Percentiles rank a stretch among this genome's conserved stretches.
These are phyloP conservation scores for Sinopyrophorus schimmeli DNA, from an alignment of 2,888 invertebrate genomes.

Conservation along the genomic window DNA sequence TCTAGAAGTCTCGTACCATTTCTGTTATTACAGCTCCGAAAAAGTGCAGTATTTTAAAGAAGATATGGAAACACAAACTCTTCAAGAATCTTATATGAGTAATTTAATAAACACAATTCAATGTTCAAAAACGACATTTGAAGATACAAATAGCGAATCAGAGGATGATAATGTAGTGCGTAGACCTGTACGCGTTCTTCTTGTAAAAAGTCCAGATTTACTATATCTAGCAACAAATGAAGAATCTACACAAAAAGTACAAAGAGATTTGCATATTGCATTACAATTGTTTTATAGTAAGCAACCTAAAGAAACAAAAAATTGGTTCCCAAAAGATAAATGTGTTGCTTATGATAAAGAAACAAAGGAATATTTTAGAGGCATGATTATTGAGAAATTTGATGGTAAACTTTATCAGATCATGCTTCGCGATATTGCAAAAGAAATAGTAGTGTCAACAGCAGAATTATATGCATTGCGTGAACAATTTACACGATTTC, in stretches of 20 bases:
- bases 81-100: constrained; percentile 30
- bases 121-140: constrained; percentile 21
- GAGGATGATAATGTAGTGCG: constrained; percentile 16
- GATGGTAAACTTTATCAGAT: constrained; percentile 57
- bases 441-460: constrained; percentile 56
- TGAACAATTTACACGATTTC: constrained; percentile 57
- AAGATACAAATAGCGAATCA: constrained; percentile 33
- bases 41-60: constrained; percentile 56
- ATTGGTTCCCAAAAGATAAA: constrained; percentile 60
- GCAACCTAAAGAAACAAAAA: constrained; percentile 17
- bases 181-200: constrained; percentile 42
- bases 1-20: not conserved
- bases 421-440: constrained; percentile 69
- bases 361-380: constrained; percentile 69
- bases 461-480: constrained; percentile 59
- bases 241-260: constrained; percentile 9
- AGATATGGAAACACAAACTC: constrained; percentile 22
- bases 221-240: constrained; percentile 40
- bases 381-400: constrained; percentile 56
- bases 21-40: too few relatives aligned
- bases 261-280: constrained; percentile 53
- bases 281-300: constrained; percentile 59
- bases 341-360: constrained; percentile 56
- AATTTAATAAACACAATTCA: constrained; percentile 34
- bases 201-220: constrained; percentile 43